phyloP scores from a whole-genome alignment of 2,113 vertebrate genomes.

The Lipotes vexillifer region DNA sequence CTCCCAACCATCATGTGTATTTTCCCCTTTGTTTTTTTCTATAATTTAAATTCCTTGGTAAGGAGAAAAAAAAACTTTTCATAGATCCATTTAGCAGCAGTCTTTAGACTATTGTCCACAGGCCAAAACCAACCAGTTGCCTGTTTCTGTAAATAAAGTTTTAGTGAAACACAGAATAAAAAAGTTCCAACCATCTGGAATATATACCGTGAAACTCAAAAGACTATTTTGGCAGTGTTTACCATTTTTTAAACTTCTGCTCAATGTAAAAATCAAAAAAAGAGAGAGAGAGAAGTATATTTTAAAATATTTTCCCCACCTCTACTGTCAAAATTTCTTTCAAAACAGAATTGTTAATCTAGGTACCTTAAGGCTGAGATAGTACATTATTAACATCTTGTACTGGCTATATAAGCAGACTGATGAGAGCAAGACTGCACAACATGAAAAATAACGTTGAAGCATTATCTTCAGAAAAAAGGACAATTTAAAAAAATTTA shows the following conservation, averaged over 20 bases:
- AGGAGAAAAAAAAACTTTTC: background rate
- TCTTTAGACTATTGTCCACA: background rate
- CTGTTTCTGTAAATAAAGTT: background rate
- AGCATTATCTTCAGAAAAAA: background rate
- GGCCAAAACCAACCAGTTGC: background rate
- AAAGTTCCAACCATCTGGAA: background rate
- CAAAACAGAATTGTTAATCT: background rate
- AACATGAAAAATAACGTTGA: conserved; percentile 26
- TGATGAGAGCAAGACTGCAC: background rate
- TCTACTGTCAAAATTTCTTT: background rate
- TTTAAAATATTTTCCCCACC: background rate
- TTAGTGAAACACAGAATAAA: background rate
- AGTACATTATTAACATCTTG: background rate
- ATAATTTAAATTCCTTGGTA: background rate
- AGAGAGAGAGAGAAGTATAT: background rate
- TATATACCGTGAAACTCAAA: background rate
- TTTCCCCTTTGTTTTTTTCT: background rate
- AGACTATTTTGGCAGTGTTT: background rate
- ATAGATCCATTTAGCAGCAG: background rate
- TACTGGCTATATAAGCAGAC: background rate
- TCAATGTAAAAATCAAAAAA: background rate
- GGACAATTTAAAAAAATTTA: background rate
- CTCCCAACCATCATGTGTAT: background rate
- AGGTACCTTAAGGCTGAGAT: background rate
- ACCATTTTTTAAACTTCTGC: background rate